Base-by-base conservation (phyloP, 2,797 vertebrate species). In the Pampus argenteus region DNA sequence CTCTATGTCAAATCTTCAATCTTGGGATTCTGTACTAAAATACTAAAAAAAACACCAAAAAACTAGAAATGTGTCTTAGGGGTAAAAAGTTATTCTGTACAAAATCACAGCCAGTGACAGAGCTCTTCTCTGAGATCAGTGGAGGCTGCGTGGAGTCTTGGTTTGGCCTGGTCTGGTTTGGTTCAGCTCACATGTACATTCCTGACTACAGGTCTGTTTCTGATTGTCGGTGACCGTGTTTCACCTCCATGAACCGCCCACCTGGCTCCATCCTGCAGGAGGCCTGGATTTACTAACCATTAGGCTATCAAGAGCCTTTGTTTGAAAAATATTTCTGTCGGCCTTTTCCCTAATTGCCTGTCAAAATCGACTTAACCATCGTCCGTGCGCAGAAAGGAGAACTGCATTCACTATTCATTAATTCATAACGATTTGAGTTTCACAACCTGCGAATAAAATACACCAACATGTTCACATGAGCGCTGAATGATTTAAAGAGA, bases 221-320 rank as follows among this genome's bases (percentile, higher is more conserved):
- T 63, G 65, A 48, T 66, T 1, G 14, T 54, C 70, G 62, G 66
- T 7, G 40, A n/a, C 20, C 7, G 10, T 52, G 68, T 69, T 76
- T 71, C 50, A 50, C 40, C 63, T 71, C 48, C 31, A 2, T 47
- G 44, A 69, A 59, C 64, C 60, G 38, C 56, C 71, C 58, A 77
- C 63, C 74, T 31, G 36, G 68, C 62, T 71, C 25, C 20, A 3
- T 54, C 25, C 79, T 40, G 75, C 71, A 71, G 79, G 74, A 76
- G 45, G 61, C 50, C 68, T 45, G 68, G 71, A 52, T 78, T 82
- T 80, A 82, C 79, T 66, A 74, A 71, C 75, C 74, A 78, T 84
- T 81, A 83, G 76, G 60, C 74, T 38, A 76, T 84, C 80, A 74
- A 44, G 52, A 74, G 70, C 75, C 66, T 81, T 83, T 87, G 74